Percentiles rank a stretch among this genome's conserved stretches.
These are phyloP conservation scores for Danio kyathit DNA, from an alignment of 2,797 vertebrate genomes.

Conservation along the genomic window DNA sequence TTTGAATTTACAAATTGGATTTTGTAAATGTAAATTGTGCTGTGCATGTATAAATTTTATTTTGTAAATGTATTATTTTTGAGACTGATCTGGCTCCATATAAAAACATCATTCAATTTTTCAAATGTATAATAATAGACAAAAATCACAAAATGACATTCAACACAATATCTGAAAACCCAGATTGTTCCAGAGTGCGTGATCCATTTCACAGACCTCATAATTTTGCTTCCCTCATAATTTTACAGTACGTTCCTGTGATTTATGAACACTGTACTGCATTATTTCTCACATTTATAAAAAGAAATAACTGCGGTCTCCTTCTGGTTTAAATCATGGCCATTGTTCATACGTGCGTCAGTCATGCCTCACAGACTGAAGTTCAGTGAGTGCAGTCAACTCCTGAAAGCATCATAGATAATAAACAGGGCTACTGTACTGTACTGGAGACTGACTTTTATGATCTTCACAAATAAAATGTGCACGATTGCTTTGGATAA, in stretches of 20 bases:
- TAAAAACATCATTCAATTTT: not conserved
- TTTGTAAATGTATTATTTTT: too few species aligned
- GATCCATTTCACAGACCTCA: not conserved
- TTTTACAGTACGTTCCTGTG: not conserved
- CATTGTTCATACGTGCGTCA: not conserved
- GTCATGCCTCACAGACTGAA: too few species aligned
- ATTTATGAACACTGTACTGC: slow-evolving; percentile 3
- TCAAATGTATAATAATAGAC: not conserved
- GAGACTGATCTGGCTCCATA: too few species aligned
- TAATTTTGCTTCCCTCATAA: not conserved
- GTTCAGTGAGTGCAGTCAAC: not conserved
- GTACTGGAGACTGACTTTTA: slow-evolving; percentile 18
- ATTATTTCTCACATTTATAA: not conserved
- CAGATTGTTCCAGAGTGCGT: not conserved
- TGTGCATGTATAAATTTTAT: too few species aligned
- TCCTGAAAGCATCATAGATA: slow-evolving; percentile 5
- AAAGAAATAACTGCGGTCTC: not conserved
- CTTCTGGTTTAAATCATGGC: not conserved
- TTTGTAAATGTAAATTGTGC: too few species aligned
- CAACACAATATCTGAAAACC: not conserved
- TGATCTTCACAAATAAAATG: not conserved
- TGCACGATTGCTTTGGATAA: slow-evolving; percentile 10
- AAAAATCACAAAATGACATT: not conserved
- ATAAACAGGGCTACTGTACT: slow-evolving; percentile 4
- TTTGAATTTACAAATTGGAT: too few species aligned